Evolutionary conservation across 2,888 invertebrate species (phyloP), one percentile per base, ranked within the genome.

Genomic region (Leptopilina syphax): DNA sequence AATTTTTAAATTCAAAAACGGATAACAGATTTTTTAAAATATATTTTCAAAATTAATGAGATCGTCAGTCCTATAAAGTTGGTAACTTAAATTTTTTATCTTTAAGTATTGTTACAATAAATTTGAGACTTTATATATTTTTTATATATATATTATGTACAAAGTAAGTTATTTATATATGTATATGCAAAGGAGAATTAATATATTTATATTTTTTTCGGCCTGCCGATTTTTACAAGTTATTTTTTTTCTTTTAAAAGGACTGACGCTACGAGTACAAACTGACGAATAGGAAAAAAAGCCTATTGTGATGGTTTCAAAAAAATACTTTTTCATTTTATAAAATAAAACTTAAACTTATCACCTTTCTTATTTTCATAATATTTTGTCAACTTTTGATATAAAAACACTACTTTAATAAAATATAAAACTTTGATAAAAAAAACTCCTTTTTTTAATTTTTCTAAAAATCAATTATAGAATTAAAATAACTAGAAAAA

Each of bases 261-360:
- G 65, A 77, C 54, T 66, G 66, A 47, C 27, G 10, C 13, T 7
- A 50, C 41, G 76, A 79, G 68, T 73, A 78, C 57, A 60, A 41
- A 81, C 57, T 27, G 54, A 68, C 78, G 27, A 12, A 70, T 83
- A 77, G 79, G 79, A 77, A 84, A 54, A 81, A 84, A 54, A 65
- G 79, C 18, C 6, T 47, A 44, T 67, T 47, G 8, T 2, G 44
- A 34, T 34, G 18, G 1, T 41, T n/a, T 8, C 44, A 18, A 34
- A 67, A 47, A 47, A 67, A 44, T n/a, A 34, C 4, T 34, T 34
- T 1, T 34, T 34, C 34, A 34, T 3, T 34, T 34, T 18, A 18
- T 18, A 18, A 18, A 18, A 18, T 18, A 18, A 18, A 18, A 18
- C 18, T 34, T 34, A 34, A 34, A 34, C 34, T 34, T 27, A 1